Percentiles rank a stretch among this genome's conserved stretches.
phyloP scores from a whole-genome alignment of 2,888 invertebrate genomes.

The Tachina fera region DNA sequence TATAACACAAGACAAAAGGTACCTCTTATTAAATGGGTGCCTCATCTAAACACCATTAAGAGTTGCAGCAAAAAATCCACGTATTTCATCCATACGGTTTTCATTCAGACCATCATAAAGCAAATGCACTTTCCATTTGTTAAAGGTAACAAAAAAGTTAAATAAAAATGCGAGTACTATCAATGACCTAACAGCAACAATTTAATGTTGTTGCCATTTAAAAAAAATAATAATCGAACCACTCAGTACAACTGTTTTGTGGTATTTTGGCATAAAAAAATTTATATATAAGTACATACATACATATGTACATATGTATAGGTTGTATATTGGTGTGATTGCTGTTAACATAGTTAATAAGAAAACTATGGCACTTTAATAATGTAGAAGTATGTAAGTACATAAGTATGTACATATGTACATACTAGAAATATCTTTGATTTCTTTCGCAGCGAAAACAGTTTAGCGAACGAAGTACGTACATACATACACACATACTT shows the following conservation, averaged over 20 bases:
- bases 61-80: slow-evolving; percentile 37
- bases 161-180: slow-evolving; percentile 19
- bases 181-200: slow-evolving; percentile 60
- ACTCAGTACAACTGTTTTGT: slow-evolving; percentile 48
- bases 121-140: slow-evolving; percentile 65
- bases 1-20: slow-evolving; percentile 20
- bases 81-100: slow-evolving; percentile 51
- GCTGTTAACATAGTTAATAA: slow-evolving; percentile 66
- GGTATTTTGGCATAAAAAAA: slow-evolving; percentile 28
- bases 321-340: slow-evolving; percentile 39
- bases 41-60: slow-evolving; percentile 66
- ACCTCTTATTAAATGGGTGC: slow-evolving; percentile 67
- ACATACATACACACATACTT: neutral
- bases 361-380: slow-evolving; percentile 49
- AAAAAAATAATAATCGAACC: slow-evolving; percentile 1
- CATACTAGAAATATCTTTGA: slow-evolving; percentile 41
- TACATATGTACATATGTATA: too few species aligned
- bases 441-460: slow-evolving; percentile 39
- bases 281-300: neutral
- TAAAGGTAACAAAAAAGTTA: slow-evolving; percentile 31
- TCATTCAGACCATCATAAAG: slow-evolving; percentile 49
- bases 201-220: slow-evolving; percentile 45
- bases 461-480: neutral
- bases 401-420: too few species aligned
- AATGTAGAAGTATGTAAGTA: slow-evolving; percentile 5